phyloP scores from a whole-genome alignment of 1,140 invertebrate genomes.

The Alviniconcha marisindica region DNA sequence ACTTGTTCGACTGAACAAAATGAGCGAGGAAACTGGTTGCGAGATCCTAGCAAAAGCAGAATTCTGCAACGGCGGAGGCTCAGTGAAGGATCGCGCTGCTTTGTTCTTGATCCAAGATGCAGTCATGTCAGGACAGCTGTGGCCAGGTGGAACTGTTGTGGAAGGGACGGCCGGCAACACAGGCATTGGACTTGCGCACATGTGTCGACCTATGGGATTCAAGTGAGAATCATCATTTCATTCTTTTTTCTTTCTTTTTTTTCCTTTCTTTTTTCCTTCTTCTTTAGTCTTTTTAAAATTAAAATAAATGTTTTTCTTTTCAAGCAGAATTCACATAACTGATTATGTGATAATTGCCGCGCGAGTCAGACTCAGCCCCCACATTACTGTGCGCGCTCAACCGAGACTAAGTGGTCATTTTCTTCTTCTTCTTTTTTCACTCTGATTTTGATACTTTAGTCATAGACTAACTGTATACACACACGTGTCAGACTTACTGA shows the following conservation, averaged over 20 bases:
- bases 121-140: constrained; percentile 65
- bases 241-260: background rate
- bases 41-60: constrained; percentile 76
- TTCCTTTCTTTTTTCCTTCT: background rate
- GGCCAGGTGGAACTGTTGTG: constrained; percentile 73
- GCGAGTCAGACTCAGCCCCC: too few relatives aligned
- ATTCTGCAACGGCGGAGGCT: constrained; percentile 76
- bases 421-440: too few relatives aligned
- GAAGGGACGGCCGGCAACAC: constrained; percentile 78
- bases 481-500: too few relatives aligned
- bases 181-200: constrained; percentile 77
- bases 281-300: too few relatives aligned
- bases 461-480: too few relatives aligned
- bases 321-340: too few relatives aligned
- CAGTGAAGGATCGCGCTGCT: constrained; percentile 76
- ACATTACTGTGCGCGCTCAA: too few relatives aligned
- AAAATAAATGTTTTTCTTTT: too few relatives aligned
- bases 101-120: constrained; percentile 74
- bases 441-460: too few relatives aligned
- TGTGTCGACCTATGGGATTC: constrained; percentile 74
- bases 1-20: constrained; percentile 72
- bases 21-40: constrained; percentile 76
- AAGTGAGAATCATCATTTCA: constrained; percentile 50
- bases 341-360: too few relatives aligned
- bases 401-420: too few relatives aligned